phyloP scores from a whole-genome alignment of 2,797 vertebrate genomes.

The Hydrophis major region DNA sequence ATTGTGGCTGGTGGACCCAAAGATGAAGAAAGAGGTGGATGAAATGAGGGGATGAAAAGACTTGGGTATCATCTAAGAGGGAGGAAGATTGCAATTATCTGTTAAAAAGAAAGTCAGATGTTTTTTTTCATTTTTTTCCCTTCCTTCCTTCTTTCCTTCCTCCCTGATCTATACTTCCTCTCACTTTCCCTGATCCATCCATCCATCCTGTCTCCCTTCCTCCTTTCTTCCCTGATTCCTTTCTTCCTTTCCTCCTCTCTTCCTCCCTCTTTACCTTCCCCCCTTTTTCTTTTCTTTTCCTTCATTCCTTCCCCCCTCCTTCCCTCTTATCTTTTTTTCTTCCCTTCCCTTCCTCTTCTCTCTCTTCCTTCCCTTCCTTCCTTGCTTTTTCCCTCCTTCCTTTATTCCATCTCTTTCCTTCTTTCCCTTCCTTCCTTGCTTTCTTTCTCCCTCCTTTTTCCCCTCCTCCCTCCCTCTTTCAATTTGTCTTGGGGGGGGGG shows the following conservation, averaged over 20 bases:
- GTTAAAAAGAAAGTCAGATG: background rate
- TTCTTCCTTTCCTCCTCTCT: background rate
- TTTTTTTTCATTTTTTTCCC: background rate
- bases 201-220: too few species aligned
- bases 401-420: background rate
- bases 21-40: background rate
- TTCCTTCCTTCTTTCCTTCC: too few species aligned
- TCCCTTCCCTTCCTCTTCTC: background rate
- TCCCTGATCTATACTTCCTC: too few species aligned
- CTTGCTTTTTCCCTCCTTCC: background rate
- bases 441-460: background rate
- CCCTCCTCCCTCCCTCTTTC: background rate
- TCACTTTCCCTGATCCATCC: too few species aligned
- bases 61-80: background rate
- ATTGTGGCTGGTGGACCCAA: background rate
- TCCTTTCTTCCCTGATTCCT: too few species aligned
- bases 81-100: background rate
- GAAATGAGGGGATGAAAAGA: background rate
- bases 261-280: too few species aligned
- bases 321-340: too few species aligned
- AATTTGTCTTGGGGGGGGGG: background rate
- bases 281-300: accelerated
- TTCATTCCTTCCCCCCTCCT: too few species aligned
- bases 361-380: background rate
- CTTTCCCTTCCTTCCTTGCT: background rate